Conservation (phyloP, 2,888 invertebrate genomes). For the Aethes cnicana region DNA sequence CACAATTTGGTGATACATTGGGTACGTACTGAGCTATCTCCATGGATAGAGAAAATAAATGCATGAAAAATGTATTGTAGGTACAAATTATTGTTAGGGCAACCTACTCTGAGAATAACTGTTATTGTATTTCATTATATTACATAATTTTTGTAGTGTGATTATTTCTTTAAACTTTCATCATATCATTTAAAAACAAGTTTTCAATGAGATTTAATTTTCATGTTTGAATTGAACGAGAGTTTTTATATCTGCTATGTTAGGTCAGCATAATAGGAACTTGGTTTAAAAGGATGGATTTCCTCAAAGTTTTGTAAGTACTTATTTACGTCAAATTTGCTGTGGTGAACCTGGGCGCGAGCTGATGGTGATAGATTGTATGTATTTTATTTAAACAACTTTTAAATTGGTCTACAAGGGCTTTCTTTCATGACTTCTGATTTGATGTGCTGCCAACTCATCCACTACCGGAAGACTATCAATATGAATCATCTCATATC, state of each 20-base stretch:
- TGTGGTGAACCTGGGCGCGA: conserved; percentile 62
- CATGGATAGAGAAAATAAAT: conserved; percentile 63
- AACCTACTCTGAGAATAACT: not conserved
- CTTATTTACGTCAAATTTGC: conserved; percentile 52
- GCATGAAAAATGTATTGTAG: conserved; percentile 53
- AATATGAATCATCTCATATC: not conserved
- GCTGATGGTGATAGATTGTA: conserved; percentile 75
- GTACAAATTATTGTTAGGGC: conserved; percentile 10
- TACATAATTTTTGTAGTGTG: no score
- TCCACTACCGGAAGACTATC: conserved; percentile 6
- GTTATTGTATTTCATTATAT: not conserved
- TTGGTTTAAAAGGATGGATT: conserved; percentile 48
- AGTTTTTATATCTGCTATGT: not conserved
- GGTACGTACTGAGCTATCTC: conserved; percentile 78
- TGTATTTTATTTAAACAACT: conserved; percentile 67
- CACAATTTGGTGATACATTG: conserved; percentile 75
- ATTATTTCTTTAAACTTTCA: conserved; percentile 11
- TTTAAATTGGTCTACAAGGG: conserved; percentile 48
- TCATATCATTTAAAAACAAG: not conserved
- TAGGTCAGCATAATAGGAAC: conserved; percentile 18
- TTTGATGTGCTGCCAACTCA: conserved; percentile 1
- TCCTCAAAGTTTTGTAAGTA: conserved; percentile 73
- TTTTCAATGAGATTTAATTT: not conserved
- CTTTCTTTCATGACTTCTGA: conserved; percentile 19
- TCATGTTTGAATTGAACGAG: not conserved